Evolutionary conservation across 2,797 vertebrate species (phyloP).

Genomic region (Aeoliscus strigatus): DNA sequence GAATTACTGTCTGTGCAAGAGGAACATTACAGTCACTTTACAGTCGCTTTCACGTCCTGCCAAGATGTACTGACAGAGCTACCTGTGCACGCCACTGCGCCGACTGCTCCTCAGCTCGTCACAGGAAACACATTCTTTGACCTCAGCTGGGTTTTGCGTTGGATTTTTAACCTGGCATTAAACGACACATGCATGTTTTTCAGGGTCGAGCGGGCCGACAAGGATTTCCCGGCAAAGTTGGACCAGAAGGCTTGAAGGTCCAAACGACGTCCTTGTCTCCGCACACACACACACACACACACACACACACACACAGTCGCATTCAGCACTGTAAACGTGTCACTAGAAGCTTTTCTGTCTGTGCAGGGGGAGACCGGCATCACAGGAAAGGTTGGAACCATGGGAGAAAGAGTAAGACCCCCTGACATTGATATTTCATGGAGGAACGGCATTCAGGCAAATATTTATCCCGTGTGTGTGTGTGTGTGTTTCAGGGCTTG

Average conservation of each 20-base stretch:
- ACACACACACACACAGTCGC: too few relatives aligned
- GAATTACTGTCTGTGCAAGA: conserved; percentile 34
- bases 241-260: conserved; percentile 90
- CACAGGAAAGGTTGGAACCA: conserved; percentile 80
- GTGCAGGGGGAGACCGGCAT: conserved; percentile 88
- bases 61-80: conserved; percentile 30
- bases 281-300: too few relatives aligned
- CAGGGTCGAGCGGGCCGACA: conserved; percentile 87
- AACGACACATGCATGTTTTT: conserved; percentile 34
- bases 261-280: too few relatives aligned
- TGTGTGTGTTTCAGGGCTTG: conserved; percentile 81
- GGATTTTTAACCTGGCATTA: conserved; percentile 17
- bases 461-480: too few relatives aligned
- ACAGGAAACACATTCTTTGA: conserved; percentile 13
- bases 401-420: conserved; percentile 89
- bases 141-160: conserved; percentile 12
- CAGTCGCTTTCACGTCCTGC: too few relatives aligned
- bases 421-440: conserved; percentile 9
- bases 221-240: conserved; percentile 87
- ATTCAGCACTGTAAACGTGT: not conserved
- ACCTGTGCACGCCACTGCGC: conserved; percentile 29
- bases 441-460: conserved; percentile 6
- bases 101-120: conserved; percentile 3
- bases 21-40: conserved; percentile 26
- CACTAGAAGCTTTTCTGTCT: conserved; percentile 14